Conservation (phyloP, 2,113 vertebrate species). For the Clarias macrocephalus region DNA sequence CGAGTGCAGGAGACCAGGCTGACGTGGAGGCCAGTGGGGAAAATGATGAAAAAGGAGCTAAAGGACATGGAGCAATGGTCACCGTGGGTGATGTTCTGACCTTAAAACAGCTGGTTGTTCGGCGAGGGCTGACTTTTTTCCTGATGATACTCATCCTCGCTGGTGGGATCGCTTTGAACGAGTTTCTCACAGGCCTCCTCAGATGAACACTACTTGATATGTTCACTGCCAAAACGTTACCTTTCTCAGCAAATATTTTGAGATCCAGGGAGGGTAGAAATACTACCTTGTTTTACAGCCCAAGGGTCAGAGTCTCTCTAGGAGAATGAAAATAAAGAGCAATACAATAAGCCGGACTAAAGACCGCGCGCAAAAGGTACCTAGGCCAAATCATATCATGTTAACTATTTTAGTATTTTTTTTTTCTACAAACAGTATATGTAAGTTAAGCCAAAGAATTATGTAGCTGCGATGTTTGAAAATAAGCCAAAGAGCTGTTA, state of each 20-base stretch:
- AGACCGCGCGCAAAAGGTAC: not conserved
- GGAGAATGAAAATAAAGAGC: constrained; percentile 25
- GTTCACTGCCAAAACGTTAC: not conserved
- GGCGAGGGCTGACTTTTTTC: constrained; percentile 60
- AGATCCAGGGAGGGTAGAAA: constrained; percentile 30
- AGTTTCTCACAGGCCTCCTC: constrained; percentile 59
- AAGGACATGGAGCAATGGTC: not conserved
- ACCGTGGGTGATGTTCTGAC: constrained; percentile 57
- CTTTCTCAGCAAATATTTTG: constrained; percentile 32
- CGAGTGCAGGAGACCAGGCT: constrained; percentile 1
- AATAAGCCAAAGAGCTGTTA: constrained; percentile 1
- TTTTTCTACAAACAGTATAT: not conserved
- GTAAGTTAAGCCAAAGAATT: constrained; percentile 13
- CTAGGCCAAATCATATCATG: constrained; percentile 1
- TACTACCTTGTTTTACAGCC: constrained; percentile 26
- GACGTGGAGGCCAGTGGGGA: constrained; percentile 27
- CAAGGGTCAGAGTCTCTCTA: constrained; percentile 17
- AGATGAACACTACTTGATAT: constrained; percentile 9
- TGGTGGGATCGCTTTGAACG: constrained; percentile 62
- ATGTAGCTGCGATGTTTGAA: not conserved
- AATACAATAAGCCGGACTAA: not conserved
- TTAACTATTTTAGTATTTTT: not conserved
- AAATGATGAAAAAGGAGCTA: constrained; percentile 29
- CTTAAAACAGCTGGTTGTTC: constrained; percentile 64
- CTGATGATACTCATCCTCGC: constrained; percentile 65